These are phyloP conservation scores for Phania funesta DNA, from an alignment of 2,888 invertebrate genomes.

Conservation along the genomic window DNA sequence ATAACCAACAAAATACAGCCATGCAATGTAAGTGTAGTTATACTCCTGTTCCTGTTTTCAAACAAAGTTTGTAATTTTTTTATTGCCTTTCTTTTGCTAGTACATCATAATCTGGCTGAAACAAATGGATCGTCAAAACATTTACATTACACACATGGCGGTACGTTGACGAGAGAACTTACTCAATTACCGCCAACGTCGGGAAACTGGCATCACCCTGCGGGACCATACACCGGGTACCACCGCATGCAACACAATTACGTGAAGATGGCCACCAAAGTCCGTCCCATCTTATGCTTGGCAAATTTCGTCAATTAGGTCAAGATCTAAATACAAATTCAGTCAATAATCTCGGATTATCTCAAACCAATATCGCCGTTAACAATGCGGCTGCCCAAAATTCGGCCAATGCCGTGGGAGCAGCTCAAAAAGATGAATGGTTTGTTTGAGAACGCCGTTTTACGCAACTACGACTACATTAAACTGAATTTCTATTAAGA, in stretches of 20 bases:
- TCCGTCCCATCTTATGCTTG: slow-evolving; percentile 97
- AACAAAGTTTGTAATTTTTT: not conserved
- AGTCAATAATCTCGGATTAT: slow-evolving; percentile 71
- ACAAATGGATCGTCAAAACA: slow-evolving; percentile 86
- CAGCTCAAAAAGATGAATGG: slow-evolving; percentile 95
- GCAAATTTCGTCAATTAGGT: slow-evolving; percentile 86
- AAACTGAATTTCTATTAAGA: slow-evolving; percentile 51
- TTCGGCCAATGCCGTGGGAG: slow-evolving; percentile 71
- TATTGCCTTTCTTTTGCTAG: slow-evolving; percentile 67
- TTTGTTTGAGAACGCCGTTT: slow-evolving; percentile 84
- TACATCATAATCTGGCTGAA: slow-evolving; percentile 82
- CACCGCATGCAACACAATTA: slow-evolving; percentile 81
- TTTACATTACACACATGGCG: slow-evolving; percentile 81
- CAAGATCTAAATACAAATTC: slow-evolving; percentile 84
- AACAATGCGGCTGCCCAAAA: slow-evolving; percentile 75
- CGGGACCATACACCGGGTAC: slow-evolving; percentile 84
- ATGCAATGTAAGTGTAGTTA: slow-evolving; percentile 78
- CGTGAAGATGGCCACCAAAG: slow-evolving; percentile 86
- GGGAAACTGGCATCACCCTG: slow-evolving; percentile 98
- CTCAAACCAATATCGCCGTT: slow-evolving; percentile 75
- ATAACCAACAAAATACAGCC: slow-evolving; percentile 81
- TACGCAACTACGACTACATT: not conserved
- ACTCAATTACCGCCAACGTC: slow-evolving; percentile 84
- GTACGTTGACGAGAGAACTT: slow-evolving; percentile 82
- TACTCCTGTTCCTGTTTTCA: not conserved